Base-by-base conservation (phyloP, 2,888 invertebrate species). In the Amitus sp. region DNA sequence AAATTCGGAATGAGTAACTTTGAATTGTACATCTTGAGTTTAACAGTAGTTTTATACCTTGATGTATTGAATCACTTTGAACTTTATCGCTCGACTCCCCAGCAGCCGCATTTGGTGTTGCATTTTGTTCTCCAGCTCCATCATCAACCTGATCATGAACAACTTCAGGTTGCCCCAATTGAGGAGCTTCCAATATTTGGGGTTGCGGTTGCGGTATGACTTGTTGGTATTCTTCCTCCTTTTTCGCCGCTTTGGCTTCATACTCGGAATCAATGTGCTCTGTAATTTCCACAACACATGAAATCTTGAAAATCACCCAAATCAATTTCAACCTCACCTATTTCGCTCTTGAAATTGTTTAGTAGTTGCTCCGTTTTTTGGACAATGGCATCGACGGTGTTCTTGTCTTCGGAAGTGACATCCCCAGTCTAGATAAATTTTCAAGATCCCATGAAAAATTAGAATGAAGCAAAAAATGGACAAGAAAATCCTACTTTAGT, bases 141-240 rank as follows among this genome's bases (percentile, higher is more conserved):
- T 27, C 17, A 18, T 58, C 46, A 49, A 42, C 27, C 40, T 18
- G 43, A 45, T 61, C 58, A n/a, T n/a, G n/a, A 47, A 54, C 10
- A 18, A 13, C 13, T 13, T 19, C 4, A 27, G 30, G 19, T 52
- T 60, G 42, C 52, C 23, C 47, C 13, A 33, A 47, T 57, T 66
- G 67, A 15, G 28, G 15, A 39, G 47, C 28, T 47, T 54, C 19
- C 9, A 58, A 30, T 7, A 59, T 56, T 65, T 73, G 60, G 12
- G 65, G 33, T 42, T 71, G 68, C 2, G 63, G 58, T 52, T 69
- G 63, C 18, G 66, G 40, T 47, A 75, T 85, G n/a, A 87, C 87
- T 67, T 85, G 84, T 67, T 84, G 84, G 0, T 87, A 83, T 73
- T 87, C 88, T 63, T 84, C 80, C 6, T 86, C 85, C 37, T 83